Base-by-base conservation (phyloP, 2,797 vertebrate genomes). In the Fistularia tabacaria region DNA sequence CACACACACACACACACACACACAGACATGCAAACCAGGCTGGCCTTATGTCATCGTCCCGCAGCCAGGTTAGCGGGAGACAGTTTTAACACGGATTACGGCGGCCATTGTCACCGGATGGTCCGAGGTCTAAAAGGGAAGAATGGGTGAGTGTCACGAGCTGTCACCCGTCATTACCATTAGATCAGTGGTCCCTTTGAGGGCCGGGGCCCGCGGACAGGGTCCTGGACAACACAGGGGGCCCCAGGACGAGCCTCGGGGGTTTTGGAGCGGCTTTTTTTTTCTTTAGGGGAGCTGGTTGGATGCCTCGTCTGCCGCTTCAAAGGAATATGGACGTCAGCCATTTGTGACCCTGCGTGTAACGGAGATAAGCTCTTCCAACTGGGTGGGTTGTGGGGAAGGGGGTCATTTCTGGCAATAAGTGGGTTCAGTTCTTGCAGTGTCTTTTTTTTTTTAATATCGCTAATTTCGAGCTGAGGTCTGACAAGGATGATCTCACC, bases 41-140 rank as follows among this genome's bases (percentile, higher is more conserved):
- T 64, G 58, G 74, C 69, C 85, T 79, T 73, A 81, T 87, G 88
- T 90, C 86, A 88, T 90, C 73, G 71, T 48, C 85, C 88, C 84
- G 85, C 74, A 81, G 81, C 74, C 83, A 84, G 90, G 83, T 89
- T 91, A 81, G 80, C 43, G 49, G 67, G 79, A 83, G 84, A 82
- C 87, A 81, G 86, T 92, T 94, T 93, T 90, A 91, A 88, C 90
- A 90, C 80, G 92, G 91, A 92, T 93, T 92, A 92, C 38, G 57
- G 69, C 65, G 56, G 72, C 83, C 84, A 87, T 92, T 94, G 93
- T 92, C 70, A 74, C 74, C 76, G 83, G 70, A 84, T 79, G 81
- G 76, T 86, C 84, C 82, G 80, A 84, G 87, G 86, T 90, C 92
- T 91, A 87, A 91, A 91, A 83, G 86, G 81, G 83, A 89, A 92